These are phyloP conservation scores for Ctenomys sociabilis DNA, from an alignment of 2,113 vertebrate species.

Conservation along the genomic window DNA sequence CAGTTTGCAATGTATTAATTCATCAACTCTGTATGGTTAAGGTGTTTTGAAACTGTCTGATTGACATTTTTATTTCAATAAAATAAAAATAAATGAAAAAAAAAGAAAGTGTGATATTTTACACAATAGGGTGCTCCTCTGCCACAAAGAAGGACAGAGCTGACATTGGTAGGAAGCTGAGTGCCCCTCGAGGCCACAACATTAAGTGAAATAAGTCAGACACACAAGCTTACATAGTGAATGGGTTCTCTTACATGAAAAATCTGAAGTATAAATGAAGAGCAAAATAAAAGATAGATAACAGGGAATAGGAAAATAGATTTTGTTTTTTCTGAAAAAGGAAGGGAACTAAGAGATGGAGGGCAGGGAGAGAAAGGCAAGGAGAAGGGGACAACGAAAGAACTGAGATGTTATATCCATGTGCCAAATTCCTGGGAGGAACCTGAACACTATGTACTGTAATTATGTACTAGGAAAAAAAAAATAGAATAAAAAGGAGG, in stretches of 20 bases:
- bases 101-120: background rate
- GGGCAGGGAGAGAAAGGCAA: background rate
- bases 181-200: background rate
- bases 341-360: background rate
- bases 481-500: background rate
- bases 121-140: background rate
- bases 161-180: background rate
- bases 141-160: background rate
- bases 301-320: background rate
- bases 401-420: background rate
- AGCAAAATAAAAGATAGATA: background rate
- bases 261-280: background rate
- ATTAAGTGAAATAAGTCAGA: background rate
- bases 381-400: background rate
- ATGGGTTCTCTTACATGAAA: background rate
- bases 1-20: no score
- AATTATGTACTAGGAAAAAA: background rate
- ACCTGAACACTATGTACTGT: background rate
- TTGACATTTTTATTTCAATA: no score
- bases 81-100: no score
- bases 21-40: no score
- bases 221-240: background rate
- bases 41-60: no score
- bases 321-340: background rate
- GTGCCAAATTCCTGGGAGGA: background rate